Conservation (phyloP, 2,797 vertebrate species). For the Coreius guichenoti region DNA sequence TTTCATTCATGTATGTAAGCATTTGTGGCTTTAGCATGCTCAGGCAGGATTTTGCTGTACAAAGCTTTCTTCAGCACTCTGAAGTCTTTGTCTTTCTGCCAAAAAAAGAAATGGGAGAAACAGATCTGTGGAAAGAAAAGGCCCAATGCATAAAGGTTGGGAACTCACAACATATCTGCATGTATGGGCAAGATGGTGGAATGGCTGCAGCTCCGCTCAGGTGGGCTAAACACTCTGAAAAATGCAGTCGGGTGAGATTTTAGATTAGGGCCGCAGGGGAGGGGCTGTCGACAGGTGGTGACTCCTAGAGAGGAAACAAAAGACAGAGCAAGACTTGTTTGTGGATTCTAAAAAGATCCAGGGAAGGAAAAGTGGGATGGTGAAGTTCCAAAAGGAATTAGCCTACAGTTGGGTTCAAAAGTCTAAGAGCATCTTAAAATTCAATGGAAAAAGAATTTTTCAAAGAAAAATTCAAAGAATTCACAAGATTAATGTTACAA, state of each 20-base stretch:
- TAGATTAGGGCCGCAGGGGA: conserved; percentile 68
- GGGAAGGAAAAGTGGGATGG: conserved; percentile 22
- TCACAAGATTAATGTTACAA: not conserved
- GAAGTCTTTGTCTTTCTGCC: conserved; percentile 73
- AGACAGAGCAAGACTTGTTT: conserved; percentile 59
- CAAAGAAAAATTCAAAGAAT: no score
- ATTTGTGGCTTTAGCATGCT: conserved; percentile 58
- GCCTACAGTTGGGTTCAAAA: not conserved
- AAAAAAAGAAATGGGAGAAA: conserved; percentile 68
- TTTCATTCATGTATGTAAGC: conserved; percentile 44
- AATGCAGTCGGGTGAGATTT: conserved; percentile 83
- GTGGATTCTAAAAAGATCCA: conserved; percentile 41
- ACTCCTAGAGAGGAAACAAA: conserved; percentile 66
- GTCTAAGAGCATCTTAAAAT: not conserved
- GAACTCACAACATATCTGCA: conserved; percentile 71
- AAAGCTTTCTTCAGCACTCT: conserved; percentile 70
- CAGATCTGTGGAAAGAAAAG: conserved; percentile 38
- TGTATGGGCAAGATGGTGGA: conserved; percentile 78
- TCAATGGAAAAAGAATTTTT: no score
- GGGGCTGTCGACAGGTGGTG: conserved; percentile 67
- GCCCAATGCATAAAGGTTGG: conserved; percentile 67
- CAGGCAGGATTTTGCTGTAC: conserved; percentile 67
- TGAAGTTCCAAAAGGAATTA: conserved; percentile 23
- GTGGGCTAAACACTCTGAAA: conserved; percentile 77
- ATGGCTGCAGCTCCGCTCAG: conserved; percentile 78